Evolutionary conservation across 2,888 invertebrate species (phyloP), one percentile per base, ranked within the genome.

Genomic region (Drosophila dives): DNA sequence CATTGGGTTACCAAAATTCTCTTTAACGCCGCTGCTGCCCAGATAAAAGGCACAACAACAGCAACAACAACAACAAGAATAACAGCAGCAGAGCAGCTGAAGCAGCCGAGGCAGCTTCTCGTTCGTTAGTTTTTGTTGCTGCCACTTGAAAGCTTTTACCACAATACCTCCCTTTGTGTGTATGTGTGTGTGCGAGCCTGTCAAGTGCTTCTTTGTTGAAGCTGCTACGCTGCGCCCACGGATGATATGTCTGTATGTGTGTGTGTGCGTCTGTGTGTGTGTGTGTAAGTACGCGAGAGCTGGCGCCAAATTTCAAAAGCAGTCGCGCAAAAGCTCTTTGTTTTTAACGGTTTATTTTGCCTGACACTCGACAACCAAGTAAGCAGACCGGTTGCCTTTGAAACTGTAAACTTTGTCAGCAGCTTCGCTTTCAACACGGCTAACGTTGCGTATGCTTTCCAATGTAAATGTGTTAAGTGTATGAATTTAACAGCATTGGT

Each of bases 261-360:
- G 29, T 32, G 33, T 58, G 23, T 76, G 38, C 63, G 56, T 69
- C 54, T 54, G 70, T 51, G 55, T 68, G 45, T 65, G 70, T 58
- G 17, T 71, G 45, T 64, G 67, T 54, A 56, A 51, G 71, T 38
- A 58, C 69, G 54, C 64, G 71, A 36, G 67, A 65, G 59, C 69
- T 80, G 89, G 86, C 86, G 86, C 86, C 90, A 87, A 88, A 88
- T 90, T 90, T 88, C 90, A 90, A 86, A 86, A 85, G 90, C 83
- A 76, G 70, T 70, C 67, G 70, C 71, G 73, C 70, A 75, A 90
- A 79, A 90, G 83, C 83, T 83, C 78, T 86, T 81, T 80, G 67
- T 83, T 85, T 63, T 74, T 77, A 78, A 85, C 86, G 88, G 83
- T 87, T 87, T 84, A 81, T 86, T 85, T 85, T 75, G 66, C 75